phyloP scores from a whole-genome alignment of 2,888 invertebrate genomes.

The Parnassius apollo region DNA sequence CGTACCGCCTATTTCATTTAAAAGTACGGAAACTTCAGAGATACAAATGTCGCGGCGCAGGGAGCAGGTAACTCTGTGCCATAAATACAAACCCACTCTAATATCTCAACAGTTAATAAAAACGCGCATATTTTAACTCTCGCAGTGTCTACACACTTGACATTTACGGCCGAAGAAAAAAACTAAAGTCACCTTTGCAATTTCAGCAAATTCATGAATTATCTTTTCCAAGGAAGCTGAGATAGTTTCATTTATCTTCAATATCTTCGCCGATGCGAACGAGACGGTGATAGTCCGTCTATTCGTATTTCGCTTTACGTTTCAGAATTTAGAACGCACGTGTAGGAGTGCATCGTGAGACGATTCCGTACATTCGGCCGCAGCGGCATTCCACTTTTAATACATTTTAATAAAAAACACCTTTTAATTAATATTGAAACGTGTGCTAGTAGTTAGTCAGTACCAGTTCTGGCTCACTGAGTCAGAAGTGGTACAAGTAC shows the following conservation, averaged over 20 bases:
- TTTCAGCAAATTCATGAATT: constrained; percentile 36
- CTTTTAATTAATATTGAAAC: background rate
- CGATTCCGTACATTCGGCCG: background rate
- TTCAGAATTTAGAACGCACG: background rate
- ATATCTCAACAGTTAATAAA: constrained; percentile 8
- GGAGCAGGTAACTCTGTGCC: constrained; percentile 2
- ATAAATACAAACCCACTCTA: constrained; percentile 10
- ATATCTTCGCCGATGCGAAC: constrained; percentile 11
- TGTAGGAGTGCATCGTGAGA: background rate
- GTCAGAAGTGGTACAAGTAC: too few species aligned
- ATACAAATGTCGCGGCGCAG: background rate
- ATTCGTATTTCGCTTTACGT: background rate
- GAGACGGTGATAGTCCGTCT: constrained; percentile 19
- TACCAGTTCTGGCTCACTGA: too few species aligned
- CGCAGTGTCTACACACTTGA: constrained; percentile 14
- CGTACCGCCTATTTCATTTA: background rate
- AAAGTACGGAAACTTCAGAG: background rate
- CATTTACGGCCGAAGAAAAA: constrained; percentile 29
- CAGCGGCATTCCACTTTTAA: background rate
- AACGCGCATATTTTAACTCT: background rate
- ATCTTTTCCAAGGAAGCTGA: constrained; percentile 4
- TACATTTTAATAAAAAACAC: background rate
- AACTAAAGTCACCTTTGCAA: constrained; percentile 41
- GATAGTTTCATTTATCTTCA: constrained; percentile 21
- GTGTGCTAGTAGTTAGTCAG: too few species aligned